A percentile compares a stretch with the other conserved stretches of the same genome.
Evolutionary conservation across 2,113 vertebrate species (phyloP).

Genomic region (Litocranius walleri): DNA sequence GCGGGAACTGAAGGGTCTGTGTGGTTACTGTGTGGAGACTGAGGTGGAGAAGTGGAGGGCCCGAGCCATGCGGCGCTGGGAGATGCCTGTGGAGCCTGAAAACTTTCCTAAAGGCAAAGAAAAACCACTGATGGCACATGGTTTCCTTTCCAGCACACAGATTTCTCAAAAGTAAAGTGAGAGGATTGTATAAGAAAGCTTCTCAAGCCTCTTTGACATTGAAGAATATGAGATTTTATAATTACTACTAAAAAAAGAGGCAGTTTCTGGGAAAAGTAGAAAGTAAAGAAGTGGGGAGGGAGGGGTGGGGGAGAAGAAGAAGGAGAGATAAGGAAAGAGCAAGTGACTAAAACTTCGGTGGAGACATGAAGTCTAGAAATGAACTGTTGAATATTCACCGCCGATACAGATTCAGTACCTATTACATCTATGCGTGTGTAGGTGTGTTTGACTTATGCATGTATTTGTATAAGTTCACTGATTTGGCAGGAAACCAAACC

Average conservation of each 20-base stretch:
- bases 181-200: not conserved
- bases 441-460: not conserved
- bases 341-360: not conserved
- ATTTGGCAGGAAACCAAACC: conserved; percentile 35
- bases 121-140: too few species aligned
- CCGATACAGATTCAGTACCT: not conserved
- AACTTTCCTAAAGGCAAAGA: not conserved
- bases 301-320: not conserved
- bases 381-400: not conserved
- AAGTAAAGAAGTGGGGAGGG: not conserved
- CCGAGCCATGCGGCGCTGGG: not conserved
- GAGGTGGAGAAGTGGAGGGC: not conserved
- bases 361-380: not conserved
- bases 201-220: not conserved
- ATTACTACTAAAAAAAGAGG: not conserved
- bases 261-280: not conserved
- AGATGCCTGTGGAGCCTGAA: not conserved
- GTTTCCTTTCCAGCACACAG: not conserved
- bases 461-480: not conserved
- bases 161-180: not conserved
- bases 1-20: not conserved
- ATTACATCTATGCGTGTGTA: not conserved
- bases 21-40: not conserved
- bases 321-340: not conserved
- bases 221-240: not conserved